phyloP scores from a whole-genome alignment of 2,113 vertebrate genomes.

The Pollimyrus isidori region DNA sequence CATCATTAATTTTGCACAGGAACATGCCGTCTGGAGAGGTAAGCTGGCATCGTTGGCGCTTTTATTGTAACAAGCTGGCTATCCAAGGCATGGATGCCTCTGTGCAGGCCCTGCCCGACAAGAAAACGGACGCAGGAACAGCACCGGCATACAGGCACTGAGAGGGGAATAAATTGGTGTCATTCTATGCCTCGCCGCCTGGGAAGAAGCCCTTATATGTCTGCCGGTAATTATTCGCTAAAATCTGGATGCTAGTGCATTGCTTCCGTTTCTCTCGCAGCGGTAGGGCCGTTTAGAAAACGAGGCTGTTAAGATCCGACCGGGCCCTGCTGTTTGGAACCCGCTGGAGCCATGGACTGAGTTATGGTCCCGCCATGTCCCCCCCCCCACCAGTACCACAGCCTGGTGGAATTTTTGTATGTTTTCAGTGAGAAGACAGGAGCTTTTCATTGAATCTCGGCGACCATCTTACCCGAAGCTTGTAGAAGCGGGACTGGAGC shows the following conservation, averaged over 20 bases:
- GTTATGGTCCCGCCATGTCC: not conserved
- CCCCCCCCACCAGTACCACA: not conserved
- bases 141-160: not conserved
- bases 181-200: not conserved
- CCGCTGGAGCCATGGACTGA: not conserved
- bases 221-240: not conserved
- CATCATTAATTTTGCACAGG: constrained; percentile 57
- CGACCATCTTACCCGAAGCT: not conserved
- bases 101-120: not conserved
- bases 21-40: constrained; percentile 43
- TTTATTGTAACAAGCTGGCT: constrained; percentile 9
- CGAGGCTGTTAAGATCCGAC: not conserved
- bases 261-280: constrained; percentile 2
- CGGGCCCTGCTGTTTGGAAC: not conserved
- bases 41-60: constrained; percentile 28
- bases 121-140: constrained; percentile 45
- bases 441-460: not conserved
- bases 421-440: not conserved
- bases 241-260: not conserved
- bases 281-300: constrained; percentile 1
- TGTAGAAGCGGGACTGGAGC: constrained; percentile 33
- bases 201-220: not conserved
- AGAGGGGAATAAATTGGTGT: not conserved
- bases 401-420: not conserved
- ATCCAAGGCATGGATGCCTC: not conserved